Conservation (phyloP, 2,797 vertebrate species). For the Peromyscus eremicus region DNA sequence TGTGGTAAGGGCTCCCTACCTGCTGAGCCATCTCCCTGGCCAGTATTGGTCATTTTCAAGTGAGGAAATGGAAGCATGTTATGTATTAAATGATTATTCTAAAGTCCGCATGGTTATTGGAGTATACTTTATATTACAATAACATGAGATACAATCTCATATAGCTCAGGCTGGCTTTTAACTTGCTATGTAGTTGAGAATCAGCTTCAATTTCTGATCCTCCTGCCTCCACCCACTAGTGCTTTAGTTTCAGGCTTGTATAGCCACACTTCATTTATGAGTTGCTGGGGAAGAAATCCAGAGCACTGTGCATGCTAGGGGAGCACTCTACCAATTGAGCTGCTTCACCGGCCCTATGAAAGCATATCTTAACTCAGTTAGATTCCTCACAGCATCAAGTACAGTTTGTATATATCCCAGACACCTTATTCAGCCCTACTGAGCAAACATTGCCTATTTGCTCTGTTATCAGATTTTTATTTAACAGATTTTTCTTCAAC, state of each 20-base stretch:
- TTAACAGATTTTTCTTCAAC: slow-evolving; percentile 38
- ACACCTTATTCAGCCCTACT: background rate
- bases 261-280: background rate
- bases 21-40: background rate
- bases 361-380: background rate
- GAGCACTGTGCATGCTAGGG: background rate
- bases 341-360: background rate
- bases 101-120: background rate
- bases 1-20: too few relatives aligned
- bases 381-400: slow-evolving; percentile 13
- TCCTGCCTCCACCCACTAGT: background rate
- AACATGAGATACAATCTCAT: background rate
- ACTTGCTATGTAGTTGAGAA: background rate
- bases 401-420: background rate
- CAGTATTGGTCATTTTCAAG: slow-evolving; percentile 9
- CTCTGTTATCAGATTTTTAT: background rate
- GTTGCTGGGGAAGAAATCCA: background rate
- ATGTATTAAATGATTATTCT: background rate
- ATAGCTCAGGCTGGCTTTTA: background rate
- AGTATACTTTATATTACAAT: background rate
- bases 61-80: background rate
- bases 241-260: background rate
- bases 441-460: background rate
- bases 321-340: too few relatives aligned
- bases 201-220: background rate